phyloP scores from a whole-genome alignment of 37 sponge, comb jelly and placozoan species.

The Ephydatia muelleri region DNA sequence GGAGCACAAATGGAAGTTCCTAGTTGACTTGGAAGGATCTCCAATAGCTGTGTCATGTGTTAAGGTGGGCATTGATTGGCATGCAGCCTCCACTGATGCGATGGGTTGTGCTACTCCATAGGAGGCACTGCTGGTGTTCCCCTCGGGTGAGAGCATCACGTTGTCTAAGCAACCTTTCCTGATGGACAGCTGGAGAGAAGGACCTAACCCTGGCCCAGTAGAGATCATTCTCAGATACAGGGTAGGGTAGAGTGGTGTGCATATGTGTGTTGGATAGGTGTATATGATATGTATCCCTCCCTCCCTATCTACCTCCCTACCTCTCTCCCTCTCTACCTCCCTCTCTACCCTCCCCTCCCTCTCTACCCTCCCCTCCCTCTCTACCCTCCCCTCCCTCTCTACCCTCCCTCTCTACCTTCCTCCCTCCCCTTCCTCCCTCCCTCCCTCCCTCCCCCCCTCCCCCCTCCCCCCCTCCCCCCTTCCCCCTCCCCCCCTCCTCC shows the following conservation, averaged over 20 bases:
- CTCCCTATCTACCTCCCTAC: neutral
- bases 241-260: slow-evolving; percentile 14
- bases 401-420: neutral
- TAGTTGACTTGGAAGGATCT: slow-evolving; percentile 57
- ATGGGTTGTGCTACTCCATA: slow-evolving; percentile 4
- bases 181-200: slow-evolving; percentile 59
- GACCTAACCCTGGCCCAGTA: slow-evolving; percentile 22
- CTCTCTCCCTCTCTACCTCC: neutral
- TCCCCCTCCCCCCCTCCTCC: neutral
- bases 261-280: too few relatives aligned
- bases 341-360: neutral
- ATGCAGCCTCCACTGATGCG: neutral
- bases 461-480: neutral
- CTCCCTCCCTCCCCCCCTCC: neutral
- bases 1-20: slow-evolving; percentile 61
- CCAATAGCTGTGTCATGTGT: slow-evolving; percentile 20
- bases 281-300: too few relatives aligned
- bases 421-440: neutral
- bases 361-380: neutral
- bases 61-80: slow-evolving; percentile 3
- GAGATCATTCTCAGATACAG: slow-evolving; percentile 58
- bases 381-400: neutral
- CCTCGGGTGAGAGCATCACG: slow-evolving; percentile 51
- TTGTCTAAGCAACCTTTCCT: slow-evolving; percentile 53
- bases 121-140: slow-evolving; percentile 64